Conservation (phyloP, 2,113 vertebrate species). For the Otocyon megalotis region DNA sequence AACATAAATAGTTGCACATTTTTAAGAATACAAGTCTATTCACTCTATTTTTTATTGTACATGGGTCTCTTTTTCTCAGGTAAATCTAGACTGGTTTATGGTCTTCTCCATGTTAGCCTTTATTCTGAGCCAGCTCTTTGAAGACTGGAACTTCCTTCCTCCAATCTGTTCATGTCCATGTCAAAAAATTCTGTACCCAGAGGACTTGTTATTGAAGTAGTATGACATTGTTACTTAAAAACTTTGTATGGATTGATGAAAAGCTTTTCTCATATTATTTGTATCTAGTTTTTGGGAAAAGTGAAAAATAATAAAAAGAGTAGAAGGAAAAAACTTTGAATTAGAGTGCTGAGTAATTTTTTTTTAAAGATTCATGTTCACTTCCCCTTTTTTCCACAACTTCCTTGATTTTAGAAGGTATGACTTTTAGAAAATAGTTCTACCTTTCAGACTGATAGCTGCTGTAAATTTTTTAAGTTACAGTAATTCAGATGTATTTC, state of each 20-base stretch:
- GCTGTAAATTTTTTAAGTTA: background rate
- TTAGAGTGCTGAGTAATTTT: background rate
- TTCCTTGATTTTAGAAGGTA: constrained; percentile 31
- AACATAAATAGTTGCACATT: background rate
- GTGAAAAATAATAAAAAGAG: background rate
- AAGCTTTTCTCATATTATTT: background rate
- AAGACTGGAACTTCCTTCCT: constrained; percentile 2
- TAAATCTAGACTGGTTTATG: background rate
- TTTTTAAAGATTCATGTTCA: background rate
- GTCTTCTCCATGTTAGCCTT: background rate
- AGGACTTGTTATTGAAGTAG: constrained; percentile 30
- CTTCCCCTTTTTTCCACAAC: background rate
- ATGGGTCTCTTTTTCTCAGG: background rate
- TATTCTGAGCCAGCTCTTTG: constrained; percentile 7
- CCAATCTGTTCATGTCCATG: background rate
- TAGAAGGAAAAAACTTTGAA: background rate
- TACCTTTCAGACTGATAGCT: constrained; percentile 21
- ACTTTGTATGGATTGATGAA: background rate
- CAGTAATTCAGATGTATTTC: constrained; percentile 16
- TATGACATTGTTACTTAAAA: background rate
- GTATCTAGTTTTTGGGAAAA: constrained; percentile 19
- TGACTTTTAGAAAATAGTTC: background rate
- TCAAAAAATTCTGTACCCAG: background rate
- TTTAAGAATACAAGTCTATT: background rate
- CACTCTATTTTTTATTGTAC: background rate